Evolutionary conservation across 2,888 invertebrate species (phyloP).

Genomic region (Hirtodrosophila trivittata): DNA sequence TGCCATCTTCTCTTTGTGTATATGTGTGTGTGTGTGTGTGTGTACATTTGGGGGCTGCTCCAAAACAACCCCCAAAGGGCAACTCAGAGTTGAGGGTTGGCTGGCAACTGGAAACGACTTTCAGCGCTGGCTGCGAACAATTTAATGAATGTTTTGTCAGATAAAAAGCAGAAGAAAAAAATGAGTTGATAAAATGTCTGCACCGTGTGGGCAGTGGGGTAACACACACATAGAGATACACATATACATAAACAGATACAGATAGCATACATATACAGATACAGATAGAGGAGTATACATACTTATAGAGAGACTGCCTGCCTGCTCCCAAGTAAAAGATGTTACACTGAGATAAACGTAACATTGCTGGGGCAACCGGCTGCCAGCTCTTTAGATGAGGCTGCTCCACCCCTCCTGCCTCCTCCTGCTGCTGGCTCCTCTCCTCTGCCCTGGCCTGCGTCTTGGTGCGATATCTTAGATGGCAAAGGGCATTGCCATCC

Average conservation of each 20-base stretch:
- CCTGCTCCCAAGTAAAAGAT: slow-evolving; percentile 67
- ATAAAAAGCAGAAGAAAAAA: slow-evolving; percentile 55
- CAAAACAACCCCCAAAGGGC: slow-evolving; percentile 73
- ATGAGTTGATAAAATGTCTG: slow-evolving; percentile 60
- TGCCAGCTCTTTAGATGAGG: slow-evolving; percentile 5
- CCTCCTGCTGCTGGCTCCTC: slow-evolving; percentile 1
- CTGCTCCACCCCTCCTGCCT: slow-evolving; percentile 3
- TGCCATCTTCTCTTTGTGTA: slow-evolving; percentile 66
- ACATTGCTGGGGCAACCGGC: slow-evolving; percentile 54
- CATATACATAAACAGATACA: slow-evolving; percentile 22
- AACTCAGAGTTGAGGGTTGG: slow-evolving; percentile 59
- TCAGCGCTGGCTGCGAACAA: slow-evolving; percentile 61
- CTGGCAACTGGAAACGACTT: slow-evolving; percentile 43
- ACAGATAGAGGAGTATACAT: slow-evolving; percentile 19
- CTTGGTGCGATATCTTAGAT: slow-evolving; percentile 79
- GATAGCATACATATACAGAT: slow-evolving; percentile 25
- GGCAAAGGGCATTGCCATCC: slow-evolving; percentile 81
- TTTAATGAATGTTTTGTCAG: slow-evolving; percentile 80
- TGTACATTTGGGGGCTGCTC: slow-evolving; percentile 50
- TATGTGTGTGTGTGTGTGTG: slow-evolving; percentile 22
- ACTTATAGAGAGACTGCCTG: slow-evolving; percentile 23
- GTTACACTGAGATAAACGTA: slow-evolving; percentile 75
- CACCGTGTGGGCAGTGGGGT: slow-evolving; percentile 43
- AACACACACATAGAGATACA: slow-evolving; percentile 20
- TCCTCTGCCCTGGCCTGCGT: slow-evolving; percentile 26